Percentiles rank a stretch among this genome's conserved stretches.
Conservation (phyloP, 2,797 vertebrate genomes). For the Lophius americanus region DNA sequence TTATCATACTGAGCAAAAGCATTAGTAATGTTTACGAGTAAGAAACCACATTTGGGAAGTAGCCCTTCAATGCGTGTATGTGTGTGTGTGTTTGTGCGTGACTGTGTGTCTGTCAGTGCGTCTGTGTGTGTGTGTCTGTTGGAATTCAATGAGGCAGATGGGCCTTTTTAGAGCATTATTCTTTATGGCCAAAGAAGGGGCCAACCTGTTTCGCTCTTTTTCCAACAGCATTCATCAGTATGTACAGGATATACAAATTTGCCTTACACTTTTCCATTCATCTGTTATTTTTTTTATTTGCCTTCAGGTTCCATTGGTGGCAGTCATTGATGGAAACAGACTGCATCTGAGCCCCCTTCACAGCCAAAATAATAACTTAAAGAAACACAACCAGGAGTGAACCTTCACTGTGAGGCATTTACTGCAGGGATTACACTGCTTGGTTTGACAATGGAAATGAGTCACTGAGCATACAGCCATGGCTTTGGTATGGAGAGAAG, state of each 20-base stretch:
- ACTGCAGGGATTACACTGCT: slow-evolving; percentile 64
- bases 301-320: slow-evolving; percentile 49
- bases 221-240: slow-evolving; percentile 56
- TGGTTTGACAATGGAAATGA: slow-evolving; percentile 58
- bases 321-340: slow-evolving; percentile 52
- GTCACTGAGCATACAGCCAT: slow-evolving; percentile 54
- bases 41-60: slow-evolving; percentile 72
- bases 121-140: slow-evolving; percentile 41
- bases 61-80: slow-evolving; percentile 51
- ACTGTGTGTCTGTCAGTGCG: slow-evolving; percentile 25
- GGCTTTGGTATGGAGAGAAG: slow-evolving; percentile 49
- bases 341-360: slow-evolving; percentile 54
- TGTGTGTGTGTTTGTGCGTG: slow-evolving; percentile 35
- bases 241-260: slow-evolving; percentile 45
- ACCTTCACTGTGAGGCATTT: slow-evolving; percentile 48
- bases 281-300: slow-evolving; percentile 36
- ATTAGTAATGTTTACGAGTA: slow-evolving; percentile 76
- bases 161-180: slow-evolving; percentile 77
- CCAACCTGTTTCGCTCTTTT: slow-evolving; percentile 68
- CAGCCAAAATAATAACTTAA: slow-evolving; percentile 54
- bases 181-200: slow-evolving; percentile 74
- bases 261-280: slow-evolving; percentile 42
- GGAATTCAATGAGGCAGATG: slow-evolving; percentile 79
- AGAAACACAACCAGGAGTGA: slow-evolving; percentile 49
- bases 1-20: slow-evolving; percentile 67